Percentiles rank a stretch among this genome's conserved stretches.
Conservation (phyloP, 2,888 invertebrate species). For the Cephus sareptanus region DNA sequence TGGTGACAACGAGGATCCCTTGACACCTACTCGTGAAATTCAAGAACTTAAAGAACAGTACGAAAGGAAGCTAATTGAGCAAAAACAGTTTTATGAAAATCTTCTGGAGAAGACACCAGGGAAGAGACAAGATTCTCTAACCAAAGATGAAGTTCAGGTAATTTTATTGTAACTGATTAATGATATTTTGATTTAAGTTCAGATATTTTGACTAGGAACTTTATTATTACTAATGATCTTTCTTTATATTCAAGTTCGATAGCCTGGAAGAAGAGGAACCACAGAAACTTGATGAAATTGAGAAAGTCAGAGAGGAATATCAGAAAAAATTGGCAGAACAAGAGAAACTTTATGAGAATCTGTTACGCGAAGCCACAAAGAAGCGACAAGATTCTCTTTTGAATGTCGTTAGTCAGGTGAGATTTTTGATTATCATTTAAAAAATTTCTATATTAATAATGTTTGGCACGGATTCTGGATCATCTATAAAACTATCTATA, state of each 20-base stretch:
- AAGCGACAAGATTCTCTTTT: neutral
- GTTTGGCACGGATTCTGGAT: neutral
- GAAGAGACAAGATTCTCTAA: neutral
- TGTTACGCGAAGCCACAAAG: constrained; percentile 48
- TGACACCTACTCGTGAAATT: neutral
- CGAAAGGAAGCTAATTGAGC: neutral
- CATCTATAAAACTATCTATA: neutral
- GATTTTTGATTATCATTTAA: neutral
- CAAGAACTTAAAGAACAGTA: neutral
- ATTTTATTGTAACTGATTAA: neutral
- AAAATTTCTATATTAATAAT: neutral
- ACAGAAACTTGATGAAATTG: neutral
- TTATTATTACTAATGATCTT: neutral
- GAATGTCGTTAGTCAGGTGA: constrained; percentile 19
- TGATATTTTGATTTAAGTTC: neutral
- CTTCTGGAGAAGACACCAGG: neutral
- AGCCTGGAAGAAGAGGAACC: neutral
- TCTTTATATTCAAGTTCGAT: neutral
- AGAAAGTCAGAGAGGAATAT: neutral
- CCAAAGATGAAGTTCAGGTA: constrained; percentile 16
- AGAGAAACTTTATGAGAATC: constrained; percentile 19
- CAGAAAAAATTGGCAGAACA: constrained; percentile 57
- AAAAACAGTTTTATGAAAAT: neutral
- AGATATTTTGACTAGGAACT: neutral
- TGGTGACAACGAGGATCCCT: neutral